phyloP scores from a whole-genome alignment of 2,797 vertebrate species.

The Microchirus variegatus region DNA sequence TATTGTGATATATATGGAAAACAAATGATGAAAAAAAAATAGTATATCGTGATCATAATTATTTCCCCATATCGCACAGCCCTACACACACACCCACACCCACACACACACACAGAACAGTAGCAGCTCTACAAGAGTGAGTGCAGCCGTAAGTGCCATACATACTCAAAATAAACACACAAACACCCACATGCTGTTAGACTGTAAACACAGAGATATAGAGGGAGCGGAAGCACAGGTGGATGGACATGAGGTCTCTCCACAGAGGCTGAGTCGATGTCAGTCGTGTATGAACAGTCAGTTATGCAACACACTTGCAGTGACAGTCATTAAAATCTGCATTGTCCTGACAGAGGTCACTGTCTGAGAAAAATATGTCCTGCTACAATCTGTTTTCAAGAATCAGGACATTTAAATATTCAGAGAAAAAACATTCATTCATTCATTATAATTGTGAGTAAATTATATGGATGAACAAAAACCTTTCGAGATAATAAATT shows the following conservation, averaged over 20 bases:
- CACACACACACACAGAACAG: not conserved
- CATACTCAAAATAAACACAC: slow-evolving; percentile 11
- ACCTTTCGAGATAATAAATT: too few species aligned
- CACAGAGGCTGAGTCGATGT: not conserved
- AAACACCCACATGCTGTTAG: slow-evolving; percentile 51
- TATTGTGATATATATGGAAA: too few species aligned
- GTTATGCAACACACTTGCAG: not conserved
- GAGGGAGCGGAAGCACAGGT: slow-evolving; percentile 10
- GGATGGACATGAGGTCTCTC: slow-evolving; percentile 23
- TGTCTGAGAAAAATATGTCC: too few species aligned
- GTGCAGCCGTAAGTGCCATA: slow-evolving; percentile 31
- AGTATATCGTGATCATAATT: too few species aligned
- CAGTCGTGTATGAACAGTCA: not conserved
- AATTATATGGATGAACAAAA: too few species aligned
- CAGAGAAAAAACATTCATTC: too few species aligned
- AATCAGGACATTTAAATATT: too few species aligned
- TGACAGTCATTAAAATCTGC: not conserved
- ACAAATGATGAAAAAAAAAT: too few species aligned
- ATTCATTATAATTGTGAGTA: too few species aligned
- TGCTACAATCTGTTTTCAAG: too few species aligned
- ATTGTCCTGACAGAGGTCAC: not conserved
- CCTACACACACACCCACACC: not conserved
- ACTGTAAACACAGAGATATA: slow-evolving; percentile 20
- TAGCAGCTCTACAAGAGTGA: not conserved
- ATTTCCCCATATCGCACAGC: not conserved